Evolutionary conservation across 2,888 invertebrate species (phyloP).

Genomic region (Acanthosepion lycidas): DNA sequence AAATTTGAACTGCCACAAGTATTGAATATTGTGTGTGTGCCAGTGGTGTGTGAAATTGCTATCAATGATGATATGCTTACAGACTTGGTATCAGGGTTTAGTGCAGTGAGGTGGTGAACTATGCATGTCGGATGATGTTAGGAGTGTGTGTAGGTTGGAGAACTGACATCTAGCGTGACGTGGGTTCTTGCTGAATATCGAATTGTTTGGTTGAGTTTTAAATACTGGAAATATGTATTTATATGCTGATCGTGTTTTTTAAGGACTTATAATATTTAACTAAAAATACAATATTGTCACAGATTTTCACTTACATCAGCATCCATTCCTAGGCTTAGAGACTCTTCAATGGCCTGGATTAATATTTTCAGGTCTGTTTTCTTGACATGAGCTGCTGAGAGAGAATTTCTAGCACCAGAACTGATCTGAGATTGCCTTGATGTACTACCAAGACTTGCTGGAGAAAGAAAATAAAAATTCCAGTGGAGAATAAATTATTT

Average conservation of each 20-base stretch:
- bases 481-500: not conserved
- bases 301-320: slow-evolving; percentile 61
- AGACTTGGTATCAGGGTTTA: too few species aligned
- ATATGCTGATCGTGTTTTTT: not conserved
- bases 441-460: slow-evolving; percentile 40
- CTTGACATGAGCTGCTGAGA: slow-evolving; percentile 71
- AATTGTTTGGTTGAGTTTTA: too few species aligned
- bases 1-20: too few species aligned
- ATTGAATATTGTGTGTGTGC: too few species aligned
- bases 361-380: slow-evolving; percentile 70
- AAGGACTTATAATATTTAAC: not conserved
- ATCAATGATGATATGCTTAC: too few species aligned
- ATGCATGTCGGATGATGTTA: too few species aligned
- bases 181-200: too few species aligned
- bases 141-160: too few species aligned
- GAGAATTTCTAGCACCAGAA: slow-evolving; percentile 70
- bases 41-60: too few species aligned
- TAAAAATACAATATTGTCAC: not conserved
- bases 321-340: slow-evolving; percentile 70
- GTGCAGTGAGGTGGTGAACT: too few species aligned
- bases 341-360: slow-evolving; percentile 71
- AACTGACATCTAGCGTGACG: too few species aligned
- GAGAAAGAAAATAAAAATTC: not conserved
- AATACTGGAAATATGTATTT: too few species aligned
- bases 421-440: slow-evolving; percentile 57